A percentile compares a stretch with the other conserved stretches of the same genome.
Conservation (phyloP, 1,140 invertebrate species). For the Drosophila truncata region DNA sequence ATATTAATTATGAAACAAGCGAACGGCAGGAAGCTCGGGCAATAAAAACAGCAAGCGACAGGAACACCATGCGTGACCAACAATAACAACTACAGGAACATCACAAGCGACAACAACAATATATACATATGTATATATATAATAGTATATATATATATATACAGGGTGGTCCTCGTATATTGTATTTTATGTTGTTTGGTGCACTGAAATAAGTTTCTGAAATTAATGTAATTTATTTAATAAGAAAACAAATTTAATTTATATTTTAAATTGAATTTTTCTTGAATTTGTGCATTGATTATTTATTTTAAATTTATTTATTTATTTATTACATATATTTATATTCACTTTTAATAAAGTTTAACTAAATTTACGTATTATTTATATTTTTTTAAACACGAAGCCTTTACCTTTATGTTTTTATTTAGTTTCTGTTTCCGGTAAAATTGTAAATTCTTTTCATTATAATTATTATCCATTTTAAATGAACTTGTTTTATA, state of each 20-base stretch:
- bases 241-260: background rate
- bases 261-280: too few relatives aligned
- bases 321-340: background rate
- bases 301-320: too few relatives aligned
- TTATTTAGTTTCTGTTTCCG: background rate
- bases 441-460: too few relatives aligned
- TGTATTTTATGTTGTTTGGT: slow-evolving; percentile 70
- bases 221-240: slow-evolving; percentile 2
- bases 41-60: slow-evolving; percentile 82
- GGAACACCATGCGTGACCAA: slow-evolving; percentile 77
- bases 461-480: too few relatives aligned
- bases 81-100: slow-evolving; percentile 61
- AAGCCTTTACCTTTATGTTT: background rate
- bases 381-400: background rate
- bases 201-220: background rate
- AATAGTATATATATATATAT: background rate
- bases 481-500: too few relatives aligned
- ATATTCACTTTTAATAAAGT: background rate
- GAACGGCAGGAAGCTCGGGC: slow-evolving; percentile 71
- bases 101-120: slow-evolving; percentile 33
- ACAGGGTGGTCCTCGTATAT: slow-evolving; percentile 54
- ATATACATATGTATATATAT: background rate
- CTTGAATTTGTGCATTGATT: too few relatives aligned
- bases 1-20: slow-evolving; percentile 84
- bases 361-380: background rate